Evolutionary conservation across 2,797 vertebrate genomes (phyloP).

Genomic region (Philypnodon macrostomus): DNA sequence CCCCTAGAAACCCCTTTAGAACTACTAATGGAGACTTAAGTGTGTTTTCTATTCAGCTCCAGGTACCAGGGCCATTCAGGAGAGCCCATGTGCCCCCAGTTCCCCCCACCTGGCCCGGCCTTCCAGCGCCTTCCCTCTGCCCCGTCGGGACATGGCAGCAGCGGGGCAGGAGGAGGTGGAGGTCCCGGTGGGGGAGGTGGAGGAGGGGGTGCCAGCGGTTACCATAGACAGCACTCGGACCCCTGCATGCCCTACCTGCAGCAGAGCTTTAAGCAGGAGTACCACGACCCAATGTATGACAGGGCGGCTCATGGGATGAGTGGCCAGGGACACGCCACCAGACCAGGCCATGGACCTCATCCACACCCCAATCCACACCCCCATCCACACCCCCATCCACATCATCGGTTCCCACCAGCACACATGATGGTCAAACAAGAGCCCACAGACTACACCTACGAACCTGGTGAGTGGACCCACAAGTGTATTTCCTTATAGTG

Average conservation of each 20-base stretch:
- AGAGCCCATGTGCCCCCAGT: conserved; percentile 83
- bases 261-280: conserved; percentile 94
- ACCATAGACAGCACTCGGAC: conserved; percentile 85
- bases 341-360: conserved; percentile 35
- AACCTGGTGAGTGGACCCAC: conserved; percentile 88
- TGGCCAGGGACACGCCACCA: conserved; percentile 44
- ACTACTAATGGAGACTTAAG: no score
- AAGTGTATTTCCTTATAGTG: no score
- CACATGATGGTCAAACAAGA: conserved; percentile 94
- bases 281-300: conserved; percentile 84
- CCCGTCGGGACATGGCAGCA: conserved; percentile 56
- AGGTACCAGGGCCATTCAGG: conserved; percentile 79
- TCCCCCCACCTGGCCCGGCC: conserved; percentile 79
- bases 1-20: no score
- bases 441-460: conserved; percentile 86
- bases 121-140: conserved; percentile 79
- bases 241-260: conserved; percentile 85
- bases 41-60: conserved; percentile 71
- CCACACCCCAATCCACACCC: conserved; percentile 21
- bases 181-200: conserved; percentile 54
- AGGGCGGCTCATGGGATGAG: conserved; percentile 70
- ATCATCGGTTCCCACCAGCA: conserved; percentile 79
- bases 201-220: conserved; percentile 36
- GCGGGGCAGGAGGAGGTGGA: conserved; percentile 49
- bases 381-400: conserved; percentile 46